Evolutionary conservation across 2,888 invertebrate genomes (phyloP).

Genomic region (Lacanobia wlatinum): DNA sequence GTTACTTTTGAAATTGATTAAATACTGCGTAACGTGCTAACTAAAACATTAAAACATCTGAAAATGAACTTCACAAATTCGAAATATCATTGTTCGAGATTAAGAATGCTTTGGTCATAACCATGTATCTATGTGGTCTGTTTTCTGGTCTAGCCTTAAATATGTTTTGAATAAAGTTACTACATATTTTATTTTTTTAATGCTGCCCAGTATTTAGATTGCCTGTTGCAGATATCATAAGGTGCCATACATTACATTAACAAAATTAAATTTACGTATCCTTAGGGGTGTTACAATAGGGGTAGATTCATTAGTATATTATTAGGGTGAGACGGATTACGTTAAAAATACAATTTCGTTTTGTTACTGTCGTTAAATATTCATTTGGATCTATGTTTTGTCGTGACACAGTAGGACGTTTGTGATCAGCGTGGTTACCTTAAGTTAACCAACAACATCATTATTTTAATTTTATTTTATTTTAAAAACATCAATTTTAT

Average conservation of each 20-base stretch:
- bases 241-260: background rate
- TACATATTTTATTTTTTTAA: background rate
- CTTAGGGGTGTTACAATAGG: background rate
- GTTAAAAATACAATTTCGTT: background rate
- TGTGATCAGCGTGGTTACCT: background rate
- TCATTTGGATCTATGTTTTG: conserved; percentile 10
- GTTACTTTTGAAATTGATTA: conserved; percentile 35
- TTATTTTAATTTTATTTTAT: background rate
- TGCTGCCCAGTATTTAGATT: background rate
- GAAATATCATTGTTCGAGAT: conserved; percentile 2
- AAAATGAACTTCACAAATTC: conserved; percentile 12
- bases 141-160: background rate
- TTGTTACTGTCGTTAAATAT: background rate
- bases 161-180: background rate
- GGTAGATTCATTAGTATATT: background rate
- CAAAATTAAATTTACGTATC: background rate
- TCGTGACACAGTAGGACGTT: background rate
- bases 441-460: conserved; percentile 6
- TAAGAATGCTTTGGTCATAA: background rate
- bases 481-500: conserved; percentile 8
- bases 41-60: conserved; percentile 22
- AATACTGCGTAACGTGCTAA: conserved; percentile 51
- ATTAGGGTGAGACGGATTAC: background rate
- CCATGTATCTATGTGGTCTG: background rate
- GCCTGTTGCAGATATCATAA: background rate